These are phyloP conservation scores for Axis porcinus DNA, from an alignment of 2,113 vertebrate species.

Conservation along the genomic window DNA sequence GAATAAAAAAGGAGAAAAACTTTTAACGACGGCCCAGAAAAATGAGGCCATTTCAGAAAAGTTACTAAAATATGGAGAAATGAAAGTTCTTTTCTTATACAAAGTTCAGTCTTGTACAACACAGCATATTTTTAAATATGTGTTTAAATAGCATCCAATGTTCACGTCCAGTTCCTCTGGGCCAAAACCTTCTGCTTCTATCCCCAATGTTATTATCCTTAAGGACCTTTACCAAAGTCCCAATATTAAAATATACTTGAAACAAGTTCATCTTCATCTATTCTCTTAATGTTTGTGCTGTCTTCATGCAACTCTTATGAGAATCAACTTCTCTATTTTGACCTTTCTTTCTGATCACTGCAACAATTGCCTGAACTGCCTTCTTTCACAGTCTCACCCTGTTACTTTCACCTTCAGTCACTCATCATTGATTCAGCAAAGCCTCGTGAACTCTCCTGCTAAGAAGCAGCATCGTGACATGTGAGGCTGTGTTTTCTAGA, in stretches of 20 bases:
- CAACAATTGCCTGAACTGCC: background rate
- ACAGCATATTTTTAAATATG: background rate
- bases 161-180: background rate
- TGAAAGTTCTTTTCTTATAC: background rate
- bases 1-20: background rate
- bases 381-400: background rate
- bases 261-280: background rate
- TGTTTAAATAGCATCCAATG: background rate
- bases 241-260: background rate
- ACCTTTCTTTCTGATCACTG: background rate
- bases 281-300: background rate
- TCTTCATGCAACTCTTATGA: background rate
- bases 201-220: background rate
- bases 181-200: background rate
- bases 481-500: background rate
- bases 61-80: background rate
- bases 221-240: background rate
- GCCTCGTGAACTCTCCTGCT: background rate
- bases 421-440: background rate
- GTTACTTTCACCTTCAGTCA: too few relatives aligned
- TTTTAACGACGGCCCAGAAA: background rate
- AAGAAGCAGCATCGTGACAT: accelerated
- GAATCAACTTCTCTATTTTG: background rate
- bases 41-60: background rate
- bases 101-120: background rate